Percentiles rank a stretch among this genome's conserved stretches.
Conservation (phyloP, 2,888 invertebrate genomes). For the Phortica magna region DNA sequence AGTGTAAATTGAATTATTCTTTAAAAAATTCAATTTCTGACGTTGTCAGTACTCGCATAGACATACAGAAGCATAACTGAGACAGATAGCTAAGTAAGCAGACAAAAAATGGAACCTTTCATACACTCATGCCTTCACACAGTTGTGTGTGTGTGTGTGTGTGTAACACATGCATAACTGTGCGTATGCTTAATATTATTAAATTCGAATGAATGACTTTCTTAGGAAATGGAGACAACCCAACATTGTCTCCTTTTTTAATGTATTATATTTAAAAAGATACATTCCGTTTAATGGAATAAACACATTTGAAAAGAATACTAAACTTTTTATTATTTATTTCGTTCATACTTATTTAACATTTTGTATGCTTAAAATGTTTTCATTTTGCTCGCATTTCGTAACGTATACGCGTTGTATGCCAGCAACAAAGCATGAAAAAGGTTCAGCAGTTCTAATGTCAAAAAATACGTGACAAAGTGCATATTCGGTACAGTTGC, state of each 20-base stretch:
- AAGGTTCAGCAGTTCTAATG: neutral
- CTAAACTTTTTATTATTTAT: too few species aligned
- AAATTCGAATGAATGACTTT: neutral
- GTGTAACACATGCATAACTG: too few species aligned
- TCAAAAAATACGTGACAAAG: neutral
- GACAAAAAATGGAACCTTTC: neutral
- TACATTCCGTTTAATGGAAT: neutral
- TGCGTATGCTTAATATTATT: too few species aligned
- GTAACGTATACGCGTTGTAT: too few species aligned
- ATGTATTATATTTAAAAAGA: neutral
- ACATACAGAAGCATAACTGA: constrained; percentile 9
- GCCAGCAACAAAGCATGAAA: neutral
- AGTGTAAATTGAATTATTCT: constrained; percentile 63
- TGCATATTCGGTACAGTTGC: neutral
- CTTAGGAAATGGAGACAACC: neutral
- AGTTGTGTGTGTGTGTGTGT: too few species aligned
- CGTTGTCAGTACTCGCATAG: constrained; percentile 38
- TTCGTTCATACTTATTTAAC: too few species aligned
- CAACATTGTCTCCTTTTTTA: neutral
- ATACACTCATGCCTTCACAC: neutral
- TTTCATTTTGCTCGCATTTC: too few species aligned
- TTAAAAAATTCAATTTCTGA: constrained; percentile 65
- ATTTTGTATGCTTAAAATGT: too few species aligned
- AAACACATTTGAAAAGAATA: neutral
- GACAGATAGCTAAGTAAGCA: neutral